These are phyloP conservation scores for Cydia fagiglandana DNA, from an alignment of 1,140 invertebrate genomes.

Conservation along the genomic window DNA sequence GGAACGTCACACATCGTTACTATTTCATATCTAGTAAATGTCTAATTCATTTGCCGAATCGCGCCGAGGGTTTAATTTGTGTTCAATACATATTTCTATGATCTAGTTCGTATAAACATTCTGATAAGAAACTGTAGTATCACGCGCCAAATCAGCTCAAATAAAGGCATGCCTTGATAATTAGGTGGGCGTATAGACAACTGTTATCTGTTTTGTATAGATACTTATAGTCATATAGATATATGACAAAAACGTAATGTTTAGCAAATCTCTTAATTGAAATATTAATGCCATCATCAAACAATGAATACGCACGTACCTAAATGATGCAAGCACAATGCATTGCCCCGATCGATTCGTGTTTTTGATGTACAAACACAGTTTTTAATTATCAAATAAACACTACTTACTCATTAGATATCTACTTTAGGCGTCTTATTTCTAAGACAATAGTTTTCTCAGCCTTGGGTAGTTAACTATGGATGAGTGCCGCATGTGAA, in stretches of 20 bases:
- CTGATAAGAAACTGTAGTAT: neutral
- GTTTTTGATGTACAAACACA: neutral
- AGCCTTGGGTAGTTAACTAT: neutral
- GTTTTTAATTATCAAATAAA: neutral
- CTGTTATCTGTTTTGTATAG: neutral
- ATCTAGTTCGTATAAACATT: neutral
- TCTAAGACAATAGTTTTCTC: conserved; percentile 17
- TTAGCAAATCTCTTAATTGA: neutral
- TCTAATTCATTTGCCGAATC: too few species aligned
- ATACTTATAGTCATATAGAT: too few species aligned
- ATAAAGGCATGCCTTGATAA: conserved; percentile 18
- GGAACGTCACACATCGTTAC: too few species aligned
- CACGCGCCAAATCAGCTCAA: neutral
- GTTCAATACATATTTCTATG: neutral
- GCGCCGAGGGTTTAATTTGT: too few species aligned
- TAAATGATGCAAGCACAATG: neutral
- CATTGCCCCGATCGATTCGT: neutral
- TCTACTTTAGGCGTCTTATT: neutral
- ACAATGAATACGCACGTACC: neutral
- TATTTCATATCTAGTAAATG: too few species aligned
- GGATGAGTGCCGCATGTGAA: conserved; percentile 10
- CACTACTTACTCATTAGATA: neutral
- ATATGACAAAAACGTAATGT: neutral
- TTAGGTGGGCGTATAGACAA: neutral
- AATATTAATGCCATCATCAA: neutral